Conservation (phyloP, 2,113 vertebrate species). For the Dipodomys spectabilis region DNA sequence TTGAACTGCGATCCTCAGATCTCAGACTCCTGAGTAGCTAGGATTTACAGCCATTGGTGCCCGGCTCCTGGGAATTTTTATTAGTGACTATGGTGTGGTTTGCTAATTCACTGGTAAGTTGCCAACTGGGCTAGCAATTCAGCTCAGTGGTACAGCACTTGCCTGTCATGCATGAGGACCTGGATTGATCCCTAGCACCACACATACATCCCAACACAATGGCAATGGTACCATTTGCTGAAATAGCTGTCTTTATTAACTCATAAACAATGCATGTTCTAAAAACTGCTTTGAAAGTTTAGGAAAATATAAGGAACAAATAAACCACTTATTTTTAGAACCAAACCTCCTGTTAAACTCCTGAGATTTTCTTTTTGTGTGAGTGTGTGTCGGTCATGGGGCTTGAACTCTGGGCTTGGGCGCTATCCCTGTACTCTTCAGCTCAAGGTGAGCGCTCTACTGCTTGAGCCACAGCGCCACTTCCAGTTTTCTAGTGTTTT, state of each 20-base stretch:
- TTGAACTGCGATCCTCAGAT: too few species aligned
- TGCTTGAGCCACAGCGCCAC: too few species aligned
- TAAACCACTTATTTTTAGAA: constrained; percentile 21
- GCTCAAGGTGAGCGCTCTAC: too few species aligned
- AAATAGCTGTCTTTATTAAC: neutral
- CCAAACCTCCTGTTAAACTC: neutral
- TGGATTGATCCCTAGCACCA: too few species aligned
- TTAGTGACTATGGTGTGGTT: neutral
- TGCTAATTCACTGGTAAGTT: neutral
- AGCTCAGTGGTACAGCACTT: neutral
- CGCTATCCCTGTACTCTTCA: too few species aligned
- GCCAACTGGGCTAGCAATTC: neutral
- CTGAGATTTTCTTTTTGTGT: neutral
- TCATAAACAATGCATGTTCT: neutral
- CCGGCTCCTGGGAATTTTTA: neutral
- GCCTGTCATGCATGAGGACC: too few species aligned
- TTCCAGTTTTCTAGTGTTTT: too few species aligned
- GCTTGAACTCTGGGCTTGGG: too few species aligned
- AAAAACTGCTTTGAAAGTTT: constrained; percentile 43
- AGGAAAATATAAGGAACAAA: constrained; percentile 25
- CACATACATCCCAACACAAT: neutral
- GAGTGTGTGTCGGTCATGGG: too few species aligned
- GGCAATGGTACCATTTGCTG: neutral
- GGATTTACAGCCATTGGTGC: too few species aligned
- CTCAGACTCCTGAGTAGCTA: too few species aligned